Evolutionary conservation across 2,797 vertebrate genomes (phyloP), one percentile per base, ranked within the genome.

Genomic region (Rhabdophis nuchalis): DNA sequence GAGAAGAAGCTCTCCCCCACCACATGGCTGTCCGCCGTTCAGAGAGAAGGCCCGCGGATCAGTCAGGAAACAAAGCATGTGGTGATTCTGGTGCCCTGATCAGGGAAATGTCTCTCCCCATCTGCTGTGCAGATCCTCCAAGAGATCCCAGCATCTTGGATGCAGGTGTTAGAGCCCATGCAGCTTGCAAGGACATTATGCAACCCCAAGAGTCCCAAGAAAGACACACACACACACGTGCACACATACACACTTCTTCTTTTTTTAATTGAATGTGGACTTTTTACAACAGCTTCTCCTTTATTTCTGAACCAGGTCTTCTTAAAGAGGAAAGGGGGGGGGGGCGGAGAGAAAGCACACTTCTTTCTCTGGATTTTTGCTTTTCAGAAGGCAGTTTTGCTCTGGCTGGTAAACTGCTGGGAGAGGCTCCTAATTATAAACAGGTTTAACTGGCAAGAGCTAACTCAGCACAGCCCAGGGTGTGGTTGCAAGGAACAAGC

Each of bases 351-450:
- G 36, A 58, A 85, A 54, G 57, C 23, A 41, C 52, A n/a, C 50
- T 89, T 53, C 50, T 89, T 53, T 82, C 89, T 87, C 64, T 52
- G 54, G 54, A 82, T 46, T 82, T 82, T 82, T 82, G 72, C 72
- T 77, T 91, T 91, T 85, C 92, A 93, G 89, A 93, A 90, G 86
- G 86, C 89, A 93, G 86, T 93, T 90, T 90, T 93, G 50, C 86
- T 64, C 32, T 87, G 91, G 91, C 93, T 93, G 93, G 93, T 92
- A 92, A 92, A 90, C 72, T 90, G 72, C 52, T 92, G 93, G 93
- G 93, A 93, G 93, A 92, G 93, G 93, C 93, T 90, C 58, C 68
- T 93, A 93, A 93, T 93, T 93, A 90, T 92, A 93, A 93, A 93
- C 93, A 93, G 93, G 93, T 93, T 93, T 93, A 93, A 93, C 93